Conservation (phyloP, 2,113 vertebrate genomes). For the rat (Rattus norvegicus) region GRCr8 NC_086027.1:49669501-49670000, state of each 20-base stretch:
- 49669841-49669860: background rate
- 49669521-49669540: background rate
- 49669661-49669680: background rate
- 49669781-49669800: background rate
- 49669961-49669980: background rate
- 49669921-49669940: background rate
- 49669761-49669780: background rate
- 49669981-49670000: background rate
- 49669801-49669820: background rate
- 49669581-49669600: background rate
- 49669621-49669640: constrained; percentile 11
- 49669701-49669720: background rate
- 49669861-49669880: background rate
- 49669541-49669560: background rate
- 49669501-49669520: background rate
- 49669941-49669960: background rate
- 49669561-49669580: background rate
- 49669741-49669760: background rate
- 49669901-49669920: background rate
- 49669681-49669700: background rate
- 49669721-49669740: constrained; percentile 31
- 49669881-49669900: background rate
- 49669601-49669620: background rate
- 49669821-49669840: background rate
- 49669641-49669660: background rate